Evolutionary conservation across 1,140 invertebrate genomes (phyloP).

Genomic region (Proctacanthus coquilletti): DNA sequence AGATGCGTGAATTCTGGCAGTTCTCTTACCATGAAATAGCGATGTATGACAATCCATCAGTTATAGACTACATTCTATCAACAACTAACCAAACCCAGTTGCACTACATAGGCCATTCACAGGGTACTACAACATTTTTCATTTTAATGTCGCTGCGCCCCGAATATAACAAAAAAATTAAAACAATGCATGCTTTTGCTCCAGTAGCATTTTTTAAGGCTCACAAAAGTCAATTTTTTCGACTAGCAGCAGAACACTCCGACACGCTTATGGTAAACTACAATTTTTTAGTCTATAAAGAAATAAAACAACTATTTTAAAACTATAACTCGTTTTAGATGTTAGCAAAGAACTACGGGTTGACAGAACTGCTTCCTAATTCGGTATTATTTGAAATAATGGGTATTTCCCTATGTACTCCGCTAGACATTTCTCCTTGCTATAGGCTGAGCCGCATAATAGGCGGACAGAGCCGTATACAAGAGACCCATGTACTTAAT

Average conservation of each 20-base stretch:
- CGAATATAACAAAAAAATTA: conserved; percentile 41
- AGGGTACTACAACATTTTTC: conserved; percentile 40
- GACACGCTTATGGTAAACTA: conserved; percentile 9
- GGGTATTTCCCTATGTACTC: not conserved
- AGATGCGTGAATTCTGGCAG: conserved; percentile 41
- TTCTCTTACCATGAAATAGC: conserved; percentile 54
- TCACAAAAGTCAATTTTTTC: conserved; percentile 34
- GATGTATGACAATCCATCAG: conserved; percentile 48
- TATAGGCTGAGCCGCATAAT: too few species aligned
- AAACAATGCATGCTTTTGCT: conserved; percentile 36
- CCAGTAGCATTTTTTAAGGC: conserved; percentile 39
- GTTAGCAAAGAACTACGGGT: too few species aligned
- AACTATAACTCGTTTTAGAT: too few species aligned
- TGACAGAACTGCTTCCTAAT: too few species aligned
- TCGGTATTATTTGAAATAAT: too few species aligned
- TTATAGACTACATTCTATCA: conserved; percentile 47
- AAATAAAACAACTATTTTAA: too few species aligned
- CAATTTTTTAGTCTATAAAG: not conserved
- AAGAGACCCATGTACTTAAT: too few species aligned
- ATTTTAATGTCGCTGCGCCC: conserved; percentile 36
- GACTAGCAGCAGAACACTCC: conserved; percentile 17
- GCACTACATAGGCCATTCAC: conserved; percentile 48
- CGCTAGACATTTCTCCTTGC: too few species aligned
- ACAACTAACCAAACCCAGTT: conserved; percentile 35
- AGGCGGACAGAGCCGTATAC: too few species aligned